These are phyloP conservation scores for Drosophila limbata DNA, from an alignment of 2,888 invertebrate genomes.

Conservation along the genomic window DNA sequence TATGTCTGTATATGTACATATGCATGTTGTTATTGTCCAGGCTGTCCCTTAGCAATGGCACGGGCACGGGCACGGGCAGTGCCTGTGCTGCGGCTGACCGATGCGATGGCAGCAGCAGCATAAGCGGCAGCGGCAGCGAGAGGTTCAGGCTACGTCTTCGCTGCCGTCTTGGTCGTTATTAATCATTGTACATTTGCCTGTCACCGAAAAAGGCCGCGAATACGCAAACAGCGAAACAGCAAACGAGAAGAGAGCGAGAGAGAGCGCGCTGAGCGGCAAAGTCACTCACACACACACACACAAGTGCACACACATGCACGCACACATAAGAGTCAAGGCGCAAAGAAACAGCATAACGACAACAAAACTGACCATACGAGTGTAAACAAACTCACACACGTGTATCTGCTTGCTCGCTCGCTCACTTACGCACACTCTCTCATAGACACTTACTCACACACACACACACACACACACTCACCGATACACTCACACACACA, in stretches of 20 bases:
- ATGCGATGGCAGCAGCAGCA: slow-evolving; percentile 57
- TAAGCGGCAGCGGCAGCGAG: slow-evolving; percentile 60
- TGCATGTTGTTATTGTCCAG: slow-evolving; percentile 49
- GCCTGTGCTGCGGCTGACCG: slow-evolving; percentile 60
- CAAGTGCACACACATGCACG: slow-evolving; percentile 24
- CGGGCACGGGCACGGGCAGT: slow-evolving; percentile 29
- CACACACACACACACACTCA: slow-evolving; percentile 21
- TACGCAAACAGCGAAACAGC: slow-evolving; percentile 59
- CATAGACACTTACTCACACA: slow-evolving; percentile 20
- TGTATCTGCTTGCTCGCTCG: slow-evolving; percentile 50
- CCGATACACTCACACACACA: slow-evolving; percentile 15
- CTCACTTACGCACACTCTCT: slow-evolving; percentile 40
- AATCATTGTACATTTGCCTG: slow-evolving; percentile 85
- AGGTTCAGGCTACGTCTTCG: slow-evolving; percentile 65
- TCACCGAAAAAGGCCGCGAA: slow-evolving; percentile 84
- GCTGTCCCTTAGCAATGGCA: slow-evolving; percentile 52
- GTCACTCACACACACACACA: slow-evolving; percentile 26
- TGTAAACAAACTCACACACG: slow-evolving; percentile 67
- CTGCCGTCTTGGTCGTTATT: slow-evolving; percentile 82
- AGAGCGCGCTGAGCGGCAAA: slow-evolving; percentile 44
- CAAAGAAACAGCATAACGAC: slow-evolving; percentile 66
- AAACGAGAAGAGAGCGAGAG: slow-evolving; percentile 37
- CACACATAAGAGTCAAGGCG: slow-evolving; percentile 23
- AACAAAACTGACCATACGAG: slow-evolving; percentile 75
- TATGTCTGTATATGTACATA: slow-evolving; percentile 33